A percentile compares a stretch with the other conserved stretches of the same genome.
Conservation (phyloP, 2,113 vertebrate species). For the Hemiscyllium ocellatum region DNA sequence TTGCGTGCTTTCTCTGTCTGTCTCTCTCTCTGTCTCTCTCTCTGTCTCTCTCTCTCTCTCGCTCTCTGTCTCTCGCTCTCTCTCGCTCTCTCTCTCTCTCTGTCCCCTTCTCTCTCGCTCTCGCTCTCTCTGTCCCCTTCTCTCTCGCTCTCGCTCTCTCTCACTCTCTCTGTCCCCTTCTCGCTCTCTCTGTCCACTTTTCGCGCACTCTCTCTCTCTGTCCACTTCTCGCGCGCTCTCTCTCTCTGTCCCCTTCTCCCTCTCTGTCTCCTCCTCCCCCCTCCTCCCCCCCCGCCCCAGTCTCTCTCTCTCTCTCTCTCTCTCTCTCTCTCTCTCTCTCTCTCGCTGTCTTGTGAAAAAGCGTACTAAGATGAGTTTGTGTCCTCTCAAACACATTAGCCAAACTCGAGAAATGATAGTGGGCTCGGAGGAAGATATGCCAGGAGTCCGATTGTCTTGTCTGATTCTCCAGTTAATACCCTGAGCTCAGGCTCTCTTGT, state of each 20-base stretch:
- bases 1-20: too few species aligned
- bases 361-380: not conserved
- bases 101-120: not conserved
- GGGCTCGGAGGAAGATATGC: constrained; percentile 58
- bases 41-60: not conserved
- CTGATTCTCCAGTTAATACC: constrained; percentile 63
- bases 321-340: not conserved
- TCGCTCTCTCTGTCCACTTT: too few species aligned
- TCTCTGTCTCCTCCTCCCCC: too few species aligned
- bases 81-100: not conserved
- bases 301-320: not conserved
- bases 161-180: not conserved
- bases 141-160: not conserved
- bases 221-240: not conserved
- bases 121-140: not conserved
- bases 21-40: not conserved
- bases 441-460: constrained; percentile 64
- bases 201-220: not conserved
- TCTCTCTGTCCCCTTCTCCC: not conserved
- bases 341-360: not conserved
- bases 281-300: too few species aligned
- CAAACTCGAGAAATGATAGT: constrained; percentile 53
- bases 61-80: not conserved
- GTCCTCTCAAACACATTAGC: constrained; percentile 46
- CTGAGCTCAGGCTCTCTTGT: constrained; percentile 64